These are phyloP conservation scores for Ennomos fuscantarius DNA, from an alignment of 2,888 invertebrate genomes.

Conservation along the genomic window DNA sequence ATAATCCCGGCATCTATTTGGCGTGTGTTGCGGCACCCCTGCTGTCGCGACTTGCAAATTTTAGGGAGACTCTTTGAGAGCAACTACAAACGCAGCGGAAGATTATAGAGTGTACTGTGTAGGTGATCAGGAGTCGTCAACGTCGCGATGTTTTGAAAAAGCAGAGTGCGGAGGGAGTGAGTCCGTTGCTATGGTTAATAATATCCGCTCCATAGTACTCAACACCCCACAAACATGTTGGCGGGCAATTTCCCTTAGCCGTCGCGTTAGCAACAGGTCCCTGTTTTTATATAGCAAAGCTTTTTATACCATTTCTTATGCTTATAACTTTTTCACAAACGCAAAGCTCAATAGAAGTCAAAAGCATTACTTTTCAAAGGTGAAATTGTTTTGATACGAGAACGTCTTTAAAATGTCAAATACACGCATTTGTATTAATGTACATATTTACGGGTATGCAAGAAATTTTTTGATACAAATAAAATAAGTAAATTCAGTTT, in stretches of 20 bases:
- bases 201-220: constrained; percentile 62
- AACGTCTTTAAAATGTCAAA: constrained; percentile 45
- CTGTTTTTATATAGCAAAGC: constrained; percentile 51
- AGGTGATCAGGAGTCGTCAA: constrained; percentile 79
- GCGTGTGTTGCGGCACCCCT: constrained; percentile 73
- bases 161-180: constrained; percentile 63
- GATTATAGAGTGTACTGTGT: constrained; percentile 78
- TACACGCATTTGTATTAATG: constrained; percentile 28
- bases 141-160: constrained; percentile 75
- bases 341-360: constrained; percentile 53
- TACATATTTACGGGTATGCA: not conserved
- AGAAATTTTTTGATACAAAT: constrained; percentile 13
- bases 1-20: constrained; percentile 84
- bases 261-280: constrained; percentile 75
- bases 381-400: constrained; percentile 52
- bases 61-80: constrained; percentile 65
- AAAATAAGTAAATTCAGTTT: not conserved
- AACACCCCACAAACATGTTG: constrained; percentile 56
- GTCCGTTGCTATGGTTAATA: constrained; percentile 80
- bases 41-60: constrained; percentile 75
- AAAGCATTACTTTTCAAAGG: constrained; percentile 54
- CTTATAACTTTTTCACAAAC: constrained; percentile 45
- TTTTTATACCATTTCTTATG: constrained; percentile 62
- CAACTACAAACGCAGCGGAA: constrained; percentile 64
- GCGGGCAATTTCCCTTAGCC: constrained; percentile 27